Base-by-base conservation (phyloP, 30 jellyfish, hydroid and myxozoan genomes). In the Cassiopea andromeda region DNA sequence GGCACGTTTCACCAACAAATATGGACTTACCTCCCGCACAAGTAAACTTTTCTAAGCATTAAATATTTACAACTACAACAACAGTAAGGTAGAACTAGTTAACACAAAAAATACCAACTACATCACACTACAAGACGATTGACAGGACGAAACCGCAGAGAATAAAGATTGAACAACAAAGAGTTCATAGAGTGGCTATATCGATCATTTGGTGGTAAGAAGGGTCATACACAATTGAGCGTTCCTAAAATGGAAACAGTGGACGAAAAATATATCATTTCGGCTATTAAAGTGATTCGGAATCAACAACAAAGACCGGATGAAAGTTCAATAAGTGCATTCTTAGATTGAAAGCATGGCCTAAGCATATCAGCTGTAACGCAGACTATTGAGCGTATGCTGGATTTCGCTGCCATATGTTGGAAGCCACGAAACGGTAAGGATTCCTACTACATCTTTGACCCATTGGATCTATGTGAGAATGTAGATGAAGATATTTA, bases 391-490 rank as follows among this genome's bases (percentile, higher is more conserved):
- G 84, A 75, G 44, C 47, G 15, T 78, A 78, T 78, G 87, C 87
- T 59, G 4, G 87, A 78, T 78, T 78, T 82, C 38, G 74, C 87
- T 78, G 87, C 87, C 47, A 78, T 78, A 10, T 78, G 17, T 50
- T 78, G 87, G 44, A 78, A 78, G 78, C 87, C 87, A 45, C 76
- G 87, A 38, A 78, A 78, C 18, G 87, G 87, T 78, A 78, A 78
- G 54, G 74, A 78, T 78, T 78, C 87, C 47, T 78, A 78, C 76
- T 78, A 78, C 87, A 78, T 78, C 43, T 78, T 78, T 50, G 87
- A 78, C 82, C 87, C 87, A 78, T 16, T 78, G 79, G 47, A 78
- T 83, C 54, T 78, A 78, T 78, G 87, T 50, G 87, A 78, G 5
- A 50, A 82, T 78, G 87, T 3, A 38, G 82, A 18, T 14, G 74